Conservation (phyloP, 2,113 vertebrate genomes). For the Prionailurus bengalensis region DNA sequence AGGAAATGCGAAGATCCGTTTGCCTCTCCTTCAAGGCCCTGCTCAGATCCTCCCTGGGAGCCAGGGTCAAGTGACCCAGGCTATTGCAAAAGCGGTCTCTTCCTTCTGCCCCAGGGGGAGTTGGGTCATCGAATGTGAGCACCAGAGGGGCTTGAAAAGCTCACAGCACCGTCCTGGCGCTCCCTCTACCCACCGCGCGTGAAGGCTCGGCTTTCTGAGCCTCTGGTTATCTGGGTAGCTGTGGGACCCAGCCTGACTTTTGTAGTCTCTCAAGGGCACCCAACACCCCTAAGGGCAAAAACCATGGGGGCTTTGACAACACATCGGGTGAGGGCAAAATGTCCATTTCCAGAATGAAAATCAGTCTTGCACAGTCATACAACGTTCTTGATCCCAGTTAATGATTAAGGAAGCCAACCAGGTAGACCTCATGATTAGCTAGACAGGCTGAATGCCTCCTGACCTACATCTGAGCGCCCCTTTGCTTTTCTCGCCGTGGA, state of each 20-base stretch:
- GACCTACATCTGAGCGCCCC: not conserved
- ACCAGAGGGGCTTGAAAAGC: not conserved
- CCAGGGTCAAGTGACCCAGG: not conserved
- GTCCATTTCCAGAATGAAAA: slow-evolving; percentile 42
- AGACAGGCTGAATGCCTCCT: not conserved
- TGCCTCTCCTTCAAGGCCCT: not conserved
- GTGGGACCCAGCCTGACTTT: not conserved
- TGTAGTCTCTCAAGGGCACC: not conserved
- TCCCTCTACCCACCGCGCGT: not conserved
- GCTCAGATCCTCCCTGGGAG: not conserved
- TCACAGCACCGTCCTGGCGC: not conserved
- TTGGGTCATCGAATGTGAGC: not conserved
- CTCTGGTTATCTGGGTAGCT: not conserved
- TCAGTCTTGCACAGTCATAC: not conserved
- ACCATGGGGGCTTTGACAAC: not conserved
- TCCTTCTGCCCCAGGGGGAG: not conserved
- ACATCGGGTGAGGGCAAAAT: not conserved
- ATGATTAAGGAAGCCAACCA: not conserved
- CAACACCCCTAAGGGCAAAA: not conserved
- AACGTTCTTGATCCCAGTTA: not conserved
- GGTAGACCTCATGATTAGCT: not conserved
- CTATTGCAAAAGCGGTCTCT: not conserved
- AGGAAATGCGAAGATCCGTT: not conserved
- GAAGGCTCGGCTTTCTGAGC: not conserved
- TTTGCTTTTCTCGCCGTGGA: not conserved